These are phyloP conservation scores for Stercorarius parasiticus DNA, from an alignment of 2,113 vertebrate species.

Conservation along the genomic window DNA sequence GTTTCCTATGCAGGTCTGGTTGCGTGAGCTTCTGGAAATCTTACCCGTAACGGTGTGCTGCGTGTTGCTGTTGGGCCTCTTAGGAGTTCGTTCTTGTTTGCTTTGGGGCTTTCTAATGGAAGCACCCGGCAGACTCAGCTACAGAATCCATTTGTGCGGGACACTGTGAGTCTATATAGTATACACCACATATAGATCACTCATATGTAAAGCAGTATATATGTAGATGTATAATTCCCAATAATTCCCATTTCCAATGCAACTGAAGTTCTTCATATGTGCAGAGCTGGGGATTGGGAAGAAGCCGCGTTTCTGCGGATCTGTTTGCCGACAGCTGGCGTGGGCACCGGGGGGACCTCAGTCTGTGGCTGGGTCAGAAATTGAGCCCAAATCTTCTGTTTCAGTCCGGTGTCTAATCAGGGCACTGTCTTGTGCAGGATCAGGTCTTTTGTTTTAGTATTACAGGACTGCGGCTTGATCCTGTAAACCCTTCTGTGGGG, in stretches of 20 bases:
- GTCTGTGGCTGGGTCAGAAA: neutral
- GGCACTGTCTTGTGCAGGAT: neutral
- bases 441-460: constrained; percentile 24
- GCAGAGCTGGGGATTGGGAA: neutral
- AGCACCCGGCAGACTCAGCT: rapidly evolving
- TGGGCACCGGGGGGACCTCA: rapidly evolving
- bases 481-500: neutral
- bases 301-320: neutral
- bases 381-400: neutral
- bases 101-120: neutral
- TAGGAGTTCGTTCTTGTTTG: neutral
- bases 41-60: rapidly evolving
- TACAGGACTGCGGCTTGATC: neutral
- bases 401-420: neutral
- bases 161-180: rapidly evolving
- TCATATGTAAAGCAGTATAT: neutral
- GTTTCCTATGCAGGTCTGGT: rapidly evolving
- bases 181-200: too few relatives aligned
- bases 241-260: rapidly evolving
- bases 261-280: rapidly evolving
- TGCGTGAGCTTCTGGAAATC: neutral
- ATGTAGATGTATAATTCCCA: rapidly evolving
- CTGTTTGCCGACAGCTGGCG: neutral
- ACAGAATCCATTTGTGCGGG: neutral
- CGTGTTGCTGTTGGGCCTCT: neutral